A percentile compares a stretch with the other conserved stretches of the same genome.
Evolutionary conservation across 2,888 invertebrate genomes (phyloP).

Genomic region (Subacronicta megacephala): DNA sequence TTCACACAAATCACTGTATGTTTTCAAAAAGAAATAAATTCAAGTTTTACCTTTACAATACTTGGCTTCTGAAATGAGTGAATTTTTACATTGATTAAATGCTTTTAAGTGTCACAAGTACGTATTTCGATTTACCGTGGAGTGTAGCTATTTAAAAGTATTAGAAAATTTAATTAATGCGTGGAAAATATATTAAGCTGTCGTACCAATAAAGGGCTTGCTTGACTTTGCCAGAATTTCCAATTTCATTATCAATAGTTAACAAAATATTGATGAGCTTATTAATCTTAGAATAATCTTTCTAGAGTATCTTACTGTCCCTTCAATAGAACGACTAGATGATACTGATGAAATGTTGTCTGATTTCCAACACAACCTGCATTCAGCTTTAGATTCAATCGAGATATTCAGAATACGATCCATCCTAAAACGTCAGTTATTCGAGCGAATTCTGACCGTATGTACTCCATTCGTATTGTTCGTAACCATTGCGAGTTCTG

Average conservation of each 20-base stretch:
- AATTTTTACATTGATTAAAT: constrained; percentile 1
- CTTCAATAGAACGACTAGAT: too few relatives aligned
- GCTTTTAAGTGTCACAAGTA: background rate
- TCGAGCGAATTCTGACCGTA: constrained; percentile 1
- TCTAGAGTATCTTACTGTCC: too few relatives aligned
- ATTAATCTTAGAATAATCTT: too few relatives aligned
- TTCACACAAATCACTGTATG: background rate
- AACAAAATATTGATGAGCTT: too few relatives aligned
- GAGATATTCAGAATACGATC: constrained; percentile 21
- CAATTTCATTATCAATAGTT: too few relatives aligned
- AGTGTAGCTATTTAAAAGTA: too few relatives aligned
- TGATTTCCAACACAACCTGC: background rate
- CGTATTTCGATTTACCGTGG: background rate
- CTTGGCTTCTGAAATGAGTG: constrained; percentile 1
- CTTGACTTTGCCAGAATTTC: too few relatives aligned
- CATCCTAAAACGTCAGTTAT: constrained; percentile 15
- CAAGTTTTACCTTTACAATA: constrained; percentile 6
- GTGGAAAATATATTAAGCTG: too few relatives aligned
- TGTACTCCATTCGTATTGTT: constrained; percentile 31
- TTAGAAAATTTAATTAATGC: too few relatives aligned
- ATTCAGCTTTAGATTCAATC: too few relatives aligned
- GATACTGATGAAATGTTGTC: background rate
- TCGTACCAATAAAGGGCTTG: too few relatives aligned
- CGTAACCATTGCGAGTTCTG: constrained; percentile 32
- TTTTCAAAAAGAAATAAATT: constrained; percentile 15